phyloP scores from a whole-genome alignment of 2,797 vertebrate species.

The Nannoperca obscura region DNA sequence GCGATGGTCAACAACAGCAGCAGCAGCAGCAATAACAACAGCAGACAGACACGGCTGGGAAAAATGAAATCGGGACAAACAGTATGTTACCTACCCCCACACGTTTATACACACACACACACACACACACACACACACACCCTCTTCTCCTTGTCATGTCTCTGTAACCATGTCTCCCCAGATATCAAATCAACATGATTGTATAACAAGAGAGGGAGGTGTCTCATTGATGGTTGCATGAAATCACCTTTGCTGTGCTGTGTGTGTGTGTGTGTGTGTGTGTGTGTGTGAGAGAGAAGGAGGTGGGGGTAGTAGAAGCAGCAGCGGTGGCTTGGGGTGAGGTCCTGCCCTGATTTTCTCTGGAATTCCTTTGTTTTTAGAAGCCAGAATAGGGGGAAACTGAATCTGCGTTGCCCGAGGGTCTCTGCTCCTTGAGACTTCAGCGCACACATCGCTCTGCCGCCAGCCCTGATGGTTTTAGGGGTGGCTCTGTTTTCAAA shows the following conservation, averaged over 20 bases:
- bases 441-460: conserved; percentile 72
- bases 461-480: conserved; percentile 73
- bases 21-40: neutral
- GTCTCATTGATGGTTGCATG: conserved; percentile 66
- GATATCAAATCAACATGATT: conserved; percentile 74
- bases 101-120: neutral
- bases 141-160: conserved; percentile 51
- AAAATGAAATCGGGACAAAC: conserved; percentile 54
- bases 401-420: conserved; percentile 83
- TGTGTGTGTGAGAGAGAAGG: conserved; percentile 19
- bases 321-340: conserved; percentile 74
- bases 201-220: conserved; percentile 66
- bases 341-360: conserved; percentile 86
- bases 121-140: neutral
- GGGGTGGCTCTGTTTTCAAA: conserved; percentile 80
- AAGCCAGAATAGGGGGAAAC: conserved; percentile 83
- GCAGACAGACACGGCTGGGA: conserved; percentile 44
- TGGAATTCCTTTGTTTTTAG: conserved; percentile 88
- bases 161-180: conserved; percentile 43
- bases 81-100: conserved; percentile 23
- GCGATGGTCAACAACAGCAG: conserved; percentile 24
- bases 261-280: conserved; percentile 44
- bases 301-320: conserved; percentile 44
- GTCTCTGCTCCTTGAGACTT: conserved; percentile 80
- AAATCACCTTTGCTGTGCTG: conserved; percentile 67